Percentiles rank a stretch among this genome's conserved stretches.
phyloP scores from a whole-genome alignment of 2,888 invertebrate species.

The Sesamia inferens region DNA sequence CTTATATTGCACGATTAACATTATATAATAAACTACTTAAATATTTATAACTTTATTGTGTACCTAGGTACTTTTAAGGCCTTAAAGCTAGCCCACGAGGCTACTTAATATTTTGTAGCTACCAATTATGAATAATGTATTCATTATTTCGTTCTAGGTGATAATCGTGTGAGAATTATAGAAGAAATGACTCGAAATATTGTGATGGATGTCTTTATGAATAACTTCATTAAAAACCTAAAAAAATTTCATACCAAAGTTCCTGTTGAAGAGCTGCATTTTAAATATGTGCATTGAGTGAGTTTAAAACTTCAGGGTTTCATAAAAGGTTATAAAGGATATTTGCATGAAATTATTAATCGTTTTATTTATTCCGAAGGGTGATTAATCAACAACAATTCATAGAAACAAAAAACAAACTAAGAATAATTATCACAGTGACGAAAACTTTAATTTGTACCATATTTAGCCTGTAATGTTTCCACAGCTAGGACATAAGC shows the following conservation, averaged over 20 bases:
- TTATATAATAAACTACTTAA: no score
- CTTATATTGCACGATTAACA: no score
- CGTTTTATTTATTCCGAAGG: neutral
- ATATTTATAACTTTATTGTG: no score
- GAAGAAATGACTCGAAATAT: conserved; percentile 25
- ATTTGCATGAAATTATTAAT: neutral
- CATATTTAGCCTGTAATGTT: no score
- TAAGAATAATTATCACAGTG: no score
- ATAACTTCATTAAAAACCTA: conserved; percentile 35
- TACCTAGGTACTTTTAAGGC: no score
- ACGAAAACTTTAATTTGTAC: no score
- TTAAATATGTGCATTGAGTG: conserved; percentile 22
- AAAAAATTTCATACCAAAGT: conserved; percentile 13
- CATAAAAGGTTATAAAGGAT: neutral
- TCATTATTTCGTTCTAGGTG: conserved; percentile 16
- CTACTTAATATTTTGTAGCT: neutral
- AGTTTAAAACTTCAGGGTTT: neutral
- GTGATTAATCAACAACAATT: no score
- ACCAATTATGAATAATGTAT: neutral
- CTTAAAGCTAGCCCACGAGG: neutral
- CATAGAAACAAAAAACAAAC: no score
- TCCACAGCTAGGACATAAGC: no score
- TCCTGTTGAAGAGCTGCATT: conserved; percentile 25
- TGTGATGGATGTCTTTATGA: conserved; percentile 35
- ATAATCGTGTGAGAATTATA: conserved; percentile 6